Conservation (phyloP, 2,113 vertebrate genomes). For the Hydropotes inermis region DNA sequence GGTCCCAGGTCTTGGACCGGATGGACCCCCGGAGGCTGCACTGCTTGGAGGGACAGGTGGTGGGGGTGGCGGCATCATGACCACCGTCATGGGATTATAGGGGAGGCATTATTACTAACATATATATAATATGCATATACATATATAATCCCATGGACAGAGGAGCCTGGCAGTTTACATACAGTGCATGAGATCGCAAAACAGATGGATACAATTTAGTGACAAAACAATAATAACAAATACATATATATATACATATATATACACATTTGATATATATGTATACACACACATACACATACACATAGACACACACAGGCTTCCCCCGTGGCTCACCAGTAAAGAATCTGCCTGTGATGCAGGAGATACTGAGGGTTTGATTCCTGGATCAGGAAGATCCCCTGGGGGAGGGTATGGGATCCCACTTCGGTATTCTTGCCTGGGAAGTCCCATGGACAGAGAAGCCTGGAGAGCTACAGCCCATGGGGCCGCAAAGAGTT, state of each 20-base stretch:
- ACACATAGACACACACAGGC: not conserved
- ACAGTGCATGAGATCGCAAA: not conserved
- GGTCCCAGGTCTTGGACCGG: slow-evolving; percentile 90
- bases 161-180: not conserved
- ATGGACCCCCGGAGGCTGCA: slow-evolving; percentile 87
- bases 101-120: slow-evolving; percentile 70
- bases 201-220: not conserved
- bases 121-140: not conserved
- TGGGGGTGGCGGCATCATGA: slow-evolving; percentile 88
- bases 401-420: not conserved
- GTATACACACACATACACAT: not conserved
- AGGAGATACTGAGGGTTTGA: not conserved
- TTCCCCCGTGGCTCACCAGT: not conserved
- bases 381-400: not conserved
- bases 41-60: slow-evolving; percentile 80
- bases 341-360: not conserved
- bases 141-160: not conserved
- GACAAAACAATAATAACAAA: not conserved
- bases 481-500: not conserved
- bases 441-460: not conserved
- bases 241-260: not conserved
- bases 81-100: slow-evolving; percentile 93
- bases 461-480: not conserved
- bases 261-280: not conserved
- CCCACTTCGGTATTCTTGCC: not conserved